A percentile compares a stretch with the other conserved stretches of the same genome.
Evolutionary conservation across 2,888 invertebrate species (phyloP).

Genomic region (Metalampra italica): DNA sequence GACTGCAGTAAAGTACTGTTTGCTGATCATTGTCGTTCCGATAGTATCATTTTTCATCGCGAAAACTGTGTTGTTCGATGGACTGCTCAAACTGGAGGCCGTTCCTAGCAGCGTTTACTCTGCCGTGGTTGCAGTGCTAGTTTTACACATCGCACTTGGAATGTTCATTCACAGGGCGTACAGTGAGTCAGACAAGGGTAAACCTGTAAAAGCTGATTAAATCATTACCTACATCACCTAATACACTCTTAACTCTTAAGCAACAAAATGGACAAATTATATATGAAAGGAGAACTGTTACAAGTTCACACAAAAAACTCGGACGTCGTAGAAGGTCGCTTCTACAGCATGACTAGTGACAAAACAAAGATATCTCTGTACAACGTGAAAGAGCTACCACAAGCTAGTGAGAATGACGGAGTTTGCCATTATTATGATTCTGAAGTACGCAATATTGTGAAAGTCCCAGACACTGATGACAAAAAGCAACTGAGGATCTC

Average conservation of each 20-base stretch:
- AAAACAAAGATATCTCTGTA: constrained; percentile 67
- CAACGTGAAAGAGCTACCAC: constrained; percentile 56
- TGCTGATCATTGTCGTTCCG: constrained; percentile 86
- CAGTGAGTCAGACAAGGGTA: constrained; percentile 68
- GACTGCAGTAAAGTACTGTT: constrained; percentile 86
- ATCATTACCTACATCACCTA: constrained; percentile 5
- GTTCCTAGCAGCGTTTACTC: constrained; percentile 87
- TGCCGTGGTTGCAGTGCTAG: constrained; percentile 85
- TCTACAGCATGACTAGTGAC: constrained; percentile 63
- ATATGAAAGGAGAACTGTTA: constrained; percentile 68
- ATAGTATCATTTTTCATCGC: constrained; percentile 85
- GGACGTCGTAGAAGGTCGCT: constrained; percentile 64
- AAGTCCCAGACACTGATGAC: constrained; percentile 50
- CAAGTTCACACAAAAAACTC: constrained; percentile 67
- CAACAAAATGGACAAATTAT: constrained; percentile 63
- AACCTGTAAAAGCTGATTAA: constrained; percentile 71
- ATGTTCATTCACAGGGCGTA: constrained; percentile 89
- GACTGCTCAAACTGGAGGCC: constrained; percentile 71
- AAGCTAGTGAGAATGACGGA: constrained; percentile 49
- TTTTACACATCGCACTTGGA: constrained; percentile 86
- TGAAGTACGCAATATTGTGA: constrained; percentile 63
- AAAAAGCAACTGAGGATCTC: constrained; percentile 55
- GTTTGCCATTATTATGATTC: constrained; percentile 61
- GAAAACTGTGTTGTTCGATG: constrained; percentile 85
- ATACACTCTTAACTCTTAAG: constrained; percentile 11